phyloP scores from a whole-genome alignment of 2,113 vertebrate genomes.

The Paradoxurus hermaphroditus region DNA sequence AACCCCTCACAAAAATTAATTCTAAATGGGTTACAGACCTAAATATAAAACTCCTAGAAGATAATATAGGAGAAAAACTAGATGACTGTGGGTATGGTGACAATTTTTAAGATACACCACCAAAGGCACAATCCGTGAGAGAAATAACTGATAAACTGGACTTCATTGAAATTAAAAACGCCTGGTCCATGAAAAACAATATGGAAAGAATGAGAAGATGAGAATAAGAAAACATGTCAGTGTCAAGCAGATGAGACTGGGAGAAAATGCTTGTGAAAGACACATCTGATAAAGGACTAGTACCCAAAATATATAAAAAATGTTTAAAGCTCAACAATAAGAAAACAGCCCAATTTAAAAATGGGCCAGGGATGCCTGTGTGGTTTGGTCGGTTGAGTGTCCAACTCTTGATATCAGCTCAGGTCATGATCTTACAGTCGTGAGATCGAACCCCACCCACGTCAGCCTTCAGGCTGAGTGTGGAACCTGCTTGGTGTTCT shows the following conservation, averaged over 20 bases:
- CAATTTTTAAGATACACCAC: neutral
- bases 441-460: no score
- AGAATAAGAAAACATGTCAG: neutral
- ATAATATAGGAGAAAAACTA: neutral
- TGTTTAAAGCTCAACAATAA: neutral
- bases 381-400: no score
- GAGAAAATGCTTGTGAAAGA: neutral
- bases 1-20: neutral
- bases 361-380: neutral
- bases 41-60: neutral
- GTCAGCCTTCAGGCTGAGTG: no score
- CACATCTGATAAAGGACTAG: neutral
- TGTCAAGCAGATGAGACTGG: neutral
- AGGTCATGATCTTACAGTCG: no score
- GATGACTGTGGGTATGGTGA: neutral
- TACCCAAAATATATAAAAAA: neutral
- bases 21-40: neutral
- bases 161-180: neutral
- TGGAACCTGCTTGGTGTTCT: no score
- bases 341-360: neutral
- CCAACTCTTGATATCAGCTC: no score
- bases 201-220: neutral
- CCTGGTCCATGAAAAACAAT: neutral
- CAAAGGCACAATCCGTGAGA: neutral
- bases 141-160: neutral